phyloP scores from a whole-genome alignment of 2,888 invertebrate genomes.

The Heliconius erato region DNA sequence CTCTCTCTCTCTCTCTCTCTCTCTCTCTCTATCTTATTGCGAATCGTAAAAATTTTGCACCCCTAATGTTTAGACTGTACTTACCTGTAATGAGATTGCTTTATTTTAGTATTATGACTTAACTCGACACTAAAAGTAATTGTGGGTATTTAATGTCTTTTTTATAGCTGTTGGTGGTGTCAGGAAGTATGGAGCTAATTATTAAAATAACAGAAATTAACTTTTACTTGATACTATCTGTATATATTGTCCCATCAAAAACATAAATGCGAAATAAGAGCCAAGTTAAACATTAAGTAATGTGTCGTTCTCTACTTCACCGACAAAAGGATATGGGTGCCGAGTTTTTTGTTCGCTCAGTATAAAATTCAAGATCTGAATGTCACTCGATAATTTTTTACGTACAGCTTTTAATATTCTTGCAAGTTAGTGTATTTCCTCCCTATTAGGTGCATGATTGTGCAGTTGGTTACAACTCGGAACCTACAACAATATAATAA shows the following conservation, averaged over 20 bases:
- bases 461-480: too few species aligned
- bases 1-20: too few species aligned
- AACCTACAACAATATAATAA: too few species aligned
- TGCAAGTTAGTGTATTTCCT: too few species aligned
- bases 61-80: conserved; percentile 5
- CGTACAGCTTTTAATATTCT: too few species aligned
- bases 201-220: neutral
- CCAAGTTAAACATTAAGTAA: too few species aligned
- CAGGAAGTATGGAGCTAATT: neutral
- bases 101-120: conserved; percentile 19
- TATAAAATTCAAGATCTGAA: too few species aligned
- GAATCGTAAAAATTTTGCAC: conserved; percentile 61
- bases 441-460: too few species aligned
- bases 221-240: neutral
- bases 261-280: too few species aligned
- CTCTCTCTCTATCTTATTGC: conserved; percentile 61
- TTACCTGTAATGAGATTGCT: conserved; percentile 21
- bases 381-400: neutral
- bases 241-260: neutral
- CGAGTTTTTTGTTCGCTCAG: too few species aligned
- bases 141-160: neutral
- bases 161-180: conserved; percentile 1
- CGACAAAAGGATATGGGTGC: too few species aligned
- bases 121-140: conserved; percentile 10
- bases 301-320: too few species aligned